A percentile compares a stretch with the other conserved stretches of the same genome.
Conservation (phyloP, 2,113 vertebrate genomes). For the Struthidea cinerea region DNA sequence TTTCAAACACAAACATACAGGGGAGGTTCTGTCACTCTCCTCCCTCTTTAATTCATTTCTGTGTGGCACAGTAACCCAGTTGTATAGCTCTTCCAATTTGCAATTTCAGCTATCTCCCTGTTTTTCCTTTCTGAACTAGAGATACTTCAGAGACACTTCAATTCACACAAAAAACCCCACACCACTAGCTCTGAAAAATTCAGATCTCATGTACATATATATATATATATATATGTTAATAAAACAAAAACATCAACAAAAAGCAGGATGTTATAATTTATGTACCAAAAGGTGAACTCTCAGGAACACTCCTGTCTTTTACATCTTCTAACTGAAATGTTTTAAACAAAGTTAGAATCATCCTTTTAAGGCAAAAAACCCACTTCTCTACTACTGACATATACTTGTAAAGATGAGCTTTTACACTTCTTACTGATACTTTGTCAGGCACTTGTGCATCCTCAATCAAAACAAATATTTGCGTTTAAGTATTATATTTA, state of each 20-base stretch:
- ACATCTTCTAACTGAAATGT: background rate
- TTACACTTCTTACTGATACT: background rate
- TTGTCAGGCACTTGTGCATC: background rate
- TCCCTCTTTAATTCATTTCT: background rate
- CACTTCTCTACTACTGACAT: background rate
- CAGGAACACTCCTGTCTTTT: background rate
- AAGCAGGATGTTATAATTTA: background rate
- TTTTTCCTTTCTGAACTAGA: background rate
- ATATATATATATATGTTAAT: background rate
- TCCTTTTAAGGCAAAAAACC: background rate
- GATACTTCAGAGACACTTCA: background rate
- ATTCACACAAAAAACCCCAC: background rate
- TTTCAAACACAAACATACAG: background rate
- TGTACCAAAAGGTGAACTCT: background rate
- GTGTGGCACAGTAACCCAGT: slow-evolving; percentile 11
- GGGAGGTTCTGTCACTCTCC: background rate
- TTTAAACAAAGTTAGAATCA: background rate
- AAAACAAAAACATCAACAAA: background rate
- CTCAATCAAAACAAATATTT: background rate
- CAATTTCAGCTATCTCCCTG: background rate
- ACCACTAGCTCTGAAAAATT: background rate
- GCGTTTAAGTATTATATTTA: background rate
- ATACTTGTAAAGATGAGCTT: background rate
- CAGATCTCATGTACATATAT: background rate
- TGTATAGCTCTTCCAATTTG: background rate